These are phyloP conservation scores for Mythimna pallens DNA, from an alignment of 2,888 invertebrate genomes.

Conservation along the genomic window DNA sequence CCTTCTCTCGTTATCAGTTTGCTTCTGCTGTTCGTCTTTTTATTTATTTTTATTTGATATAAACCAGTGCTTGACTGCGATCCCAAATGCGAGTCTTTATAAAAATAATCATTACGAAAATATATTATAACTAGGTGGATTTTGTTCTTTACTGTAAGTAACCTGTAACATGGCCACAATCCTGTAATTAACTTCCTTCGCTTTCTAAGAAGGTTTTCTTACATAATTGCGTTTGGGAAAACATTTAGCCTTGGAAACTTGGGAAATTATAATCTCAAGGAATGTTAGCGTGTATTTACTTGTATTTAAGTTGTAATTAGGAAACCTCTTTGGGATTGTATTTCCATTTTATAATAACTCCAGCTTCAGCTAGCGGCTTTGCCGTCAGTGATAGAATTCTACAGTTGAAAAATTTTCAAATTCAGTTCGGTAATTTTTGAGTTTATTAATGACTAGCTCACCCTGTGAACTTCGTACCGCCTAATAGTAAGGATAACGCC, in stretches of 20 bases:
- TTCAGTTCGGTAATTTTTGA: too few species aligned
- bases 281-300: slow-evolving; percentile 36
- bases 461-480: too few species aligned
- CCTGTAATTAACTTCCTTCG: slow-evolving; percentile 59
- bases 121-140: slow-evolving; percentile 18
- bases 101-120: slow-evolving; percentile 19
- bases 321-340: slow-evolving; percentile 3
- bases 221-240: slow-evolving; percentile 62
- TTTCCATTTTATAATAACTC: neutral
- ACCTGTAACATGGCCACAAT: slow-evolving; percentile 53
- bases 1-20: neutral
- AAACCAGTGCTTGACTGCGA: too few species aligned
- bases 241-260: slow-evolving; percentile 41
- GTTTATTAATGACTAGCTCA: too few species aligned
- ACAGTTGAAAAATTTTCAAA: too few species aligned
- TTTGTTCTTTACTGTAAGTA: slow-evolving; percentile 28
- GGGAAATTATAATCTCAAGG: slow-evolving; percentile 40
- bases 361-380: too few species aligned
- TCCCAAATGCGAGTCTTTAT: too few species aligned
- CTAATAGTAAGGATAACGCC: too few species aligned
- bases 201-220: slow-evolving; percentile 55
- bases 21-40: neutral
- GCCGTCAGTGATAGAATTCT: too few species aligned
- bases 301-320: slow-evolving; percentile 11
- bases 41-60: too few species aligned